Evolutionary conservation across 2,113 vertebrate species (phyloP).

Genomic region (Podiceps cristatus): DNA sequence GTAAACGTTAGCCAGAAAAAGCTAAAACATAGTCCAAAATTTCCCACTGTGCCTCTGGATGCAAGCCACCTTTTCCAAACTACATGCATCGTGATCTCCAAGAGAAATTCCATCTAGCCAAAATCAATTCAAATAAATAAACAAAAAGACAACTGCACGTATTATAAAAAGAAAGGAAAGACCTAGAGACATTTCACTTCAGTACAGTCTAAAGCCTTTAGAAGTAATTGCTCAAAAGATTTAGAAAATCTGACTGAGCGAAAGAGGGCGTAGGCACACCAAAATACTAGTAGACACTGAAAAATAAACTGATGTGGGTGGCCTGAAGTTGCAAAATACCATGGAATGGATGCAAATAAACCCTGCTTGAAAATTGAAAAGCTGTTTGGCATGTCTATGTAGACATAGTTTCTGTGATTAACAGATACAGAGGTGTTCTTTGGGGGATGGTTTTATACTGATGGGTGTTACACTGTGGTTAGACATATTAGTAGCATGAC

Average conservation of each 20-base stretch:
- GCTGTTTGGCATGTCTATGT: neutral
- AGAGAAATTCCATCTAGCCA: neutral
- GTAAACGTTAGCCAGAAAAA: neutral
- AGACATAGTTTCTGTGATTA: neutral
- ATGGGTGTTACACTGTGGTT: neutral
- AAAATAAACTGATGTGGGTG: neutral
- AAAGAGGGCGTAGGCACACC: neutral
- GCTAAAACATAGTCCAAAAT: neutral
- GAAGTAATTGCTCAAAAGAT: neutral
- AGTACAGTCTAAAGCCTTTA: neutral
- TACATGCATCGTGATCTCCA: rapidly evolving
- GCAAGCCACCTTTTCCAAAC: neutral
- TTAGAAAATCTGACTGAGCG: neutral
- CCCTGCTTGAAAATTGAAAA: neutral
- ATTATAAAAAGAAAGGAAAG: neutral
- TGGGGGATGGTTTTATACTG: neutral
- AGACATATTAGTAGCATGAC: neutral
- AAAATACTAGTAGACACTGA: neutral
- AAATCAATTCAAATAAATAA: neutral
- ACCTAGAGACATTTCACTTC: neutral
- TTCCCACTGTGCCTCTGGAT: neutral
- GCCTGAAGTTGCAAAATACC: neutral
- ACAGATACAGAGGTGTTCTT: neutral
- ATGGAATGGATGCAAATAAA: neutral
- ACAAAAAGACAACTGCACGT: neutral